Conservation (phyloP, 1,140 invertebrate species). For the Camponotus vicinus region DNA sequence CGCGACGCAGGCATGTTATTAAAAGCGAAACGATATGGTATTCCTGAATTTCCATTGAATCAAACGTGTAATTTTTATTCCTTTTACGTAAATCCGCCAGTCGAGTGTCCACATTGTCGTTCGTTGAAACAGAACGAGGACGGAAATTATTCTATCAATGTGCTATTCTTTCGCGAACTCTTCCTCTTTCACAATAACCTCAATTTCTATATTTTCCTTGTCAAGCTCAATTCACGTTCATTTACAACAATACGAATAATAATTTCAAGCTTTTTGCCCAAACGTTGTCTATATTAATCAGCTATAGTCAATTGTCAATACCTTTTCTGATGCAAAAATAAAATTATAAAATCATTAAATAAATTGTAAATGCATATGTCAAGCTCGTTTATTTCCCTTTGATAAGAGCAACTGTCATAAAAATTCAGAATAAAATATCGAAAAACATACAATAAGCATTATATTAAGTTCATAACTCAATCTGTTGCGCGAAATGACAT, state of each 20-base stretch:
- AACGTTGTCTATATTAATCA: constrained; percentile 34
- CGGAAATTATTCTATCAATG: constrained; percentile 60
- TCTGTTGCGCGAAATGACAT: background rate
- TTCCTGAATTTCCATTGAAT: constrained; percentile 60
- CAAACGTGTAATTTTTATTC: constrained; percentile 61
- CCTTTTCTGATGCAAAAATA: background rate
- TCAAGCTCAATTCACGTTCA: constrained; percentile 46
- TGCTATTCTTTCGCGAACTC: constrained; percentile 38
- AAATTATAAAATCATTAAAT: too few relatives aligned
- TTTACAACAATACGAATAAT: constrained; percentile 53
- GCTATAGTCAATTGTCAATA: constrained; percentile 42
- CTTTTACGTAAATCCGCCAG: constrained; percentile 40
- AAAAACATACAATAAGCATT: too few relatives aligned
- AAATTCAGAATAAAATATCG: too few relatives aligned
- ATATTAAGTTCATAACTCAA: background rate
- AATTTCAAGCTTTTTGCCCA: constrained; percentile 44
- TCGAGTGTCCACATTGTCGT: constrained; percentile 54
- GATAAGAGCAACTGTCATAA: too few relatives aligned
- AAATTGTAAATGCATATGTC: too few relatives aligned
- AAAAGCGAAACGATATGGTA: constrained; percentile 55
- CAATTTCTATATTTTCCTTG: constrained; percentile 38
- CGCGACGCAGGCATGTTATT: constrained; percentile 56
- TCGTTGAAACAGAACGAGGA: constrained; percentile 49
- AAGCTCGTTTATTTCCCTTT: too few relatives aligned
- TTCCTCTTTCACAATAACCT: constrained; percentile 47